phyloP scores from a whole-genome alignment of 64 coral and sea anemone species.

The Porites australiensis region DNA sequence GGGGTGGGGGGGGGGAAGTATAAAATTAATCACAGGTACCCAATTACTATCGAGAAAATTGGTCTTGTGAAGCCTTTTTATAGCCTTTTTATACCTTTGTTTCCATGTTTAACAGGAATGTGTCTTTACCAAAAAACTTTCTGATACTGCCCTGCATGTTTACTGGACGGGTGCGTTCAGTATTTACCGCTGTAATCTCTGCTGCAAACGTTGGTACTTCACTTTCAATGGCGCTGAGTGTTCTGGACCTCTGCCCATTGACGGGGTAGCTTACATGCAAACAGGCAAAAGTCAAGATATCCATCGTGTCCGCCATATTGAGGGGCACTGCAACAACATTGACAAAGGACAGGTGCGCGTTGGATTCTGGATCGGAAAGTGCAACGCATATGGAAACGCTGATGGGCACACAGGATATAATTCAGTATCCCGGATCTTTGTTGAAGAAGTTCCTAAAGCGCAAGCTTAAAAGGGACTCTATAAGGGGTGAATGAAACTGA shows the following conservation, averaged over 20 bases:
- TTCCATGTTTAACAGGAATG: background rate
- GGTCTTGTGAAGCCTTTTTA: background rate
- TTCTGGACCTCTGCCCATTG: too few relatives aligned
- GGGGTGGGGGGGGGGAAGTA: too few relatives aligned
- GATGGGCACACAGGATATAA: background rate
- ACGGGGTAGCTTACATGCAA: too few relatives aligned
- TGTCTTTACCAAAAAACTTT: background rate
- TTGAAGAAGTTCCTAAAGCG: background rate
- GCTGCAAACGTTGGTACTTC: background rate
- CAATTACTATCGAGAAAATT: background rate
- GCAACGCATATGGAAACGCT: background rate
- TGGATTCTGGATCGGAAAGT: background rate
- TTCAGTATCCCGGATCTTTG: background rate
- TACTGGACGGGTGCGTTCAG: background rate
- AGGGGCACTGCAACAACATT: too few relatives aligned
- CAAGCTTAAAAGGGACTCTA: background rate
- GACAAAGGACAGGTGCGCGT: too few relatives aligned
- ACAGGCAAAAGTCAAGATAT: too few relatives aligned
- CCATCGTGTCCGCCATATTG: too few relatives aligned
- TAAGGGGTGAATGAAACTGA: too few relatives aligned
- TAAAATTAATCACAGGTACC: too few relatives aligned
- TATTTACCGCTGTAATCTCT: background rate
- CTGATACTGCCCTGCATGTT: background rate
- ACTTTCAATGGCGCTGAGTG: too few relatives aligned
- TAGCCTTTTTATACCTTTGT: background rate